Conservation (phyloP, 2,797 vertebrate species). For the Poecilia wingei region DNA sequence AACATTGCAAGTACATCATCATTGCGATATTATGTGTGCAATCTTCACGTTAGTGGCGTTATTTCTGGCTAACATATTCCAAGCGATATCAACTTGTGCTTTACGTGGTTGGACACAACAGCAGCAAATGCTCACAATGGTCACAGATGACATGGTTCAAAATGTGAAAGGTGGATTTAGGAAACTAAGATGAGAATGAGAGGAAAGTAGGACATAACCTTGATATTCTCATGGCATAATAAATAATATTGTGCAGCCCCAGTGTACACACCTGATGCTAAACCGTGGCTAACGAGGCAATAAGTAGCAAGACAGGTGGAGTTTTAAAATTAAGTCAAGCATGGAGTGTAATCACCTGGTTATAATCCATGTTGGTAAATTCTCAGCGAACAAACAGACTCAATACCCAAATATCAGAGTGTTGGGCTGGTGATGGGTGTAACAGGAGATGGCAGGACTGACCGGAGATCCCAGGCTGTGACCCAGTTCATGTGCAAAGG, state of each 20-base stretch:
- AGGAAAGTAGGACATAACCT: neutral
- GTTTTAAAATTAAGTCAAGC: neutral
- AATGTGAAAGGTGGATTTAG: neutral
- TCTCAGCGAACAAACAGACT: neutral
- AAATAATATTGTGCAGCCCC: neutral
- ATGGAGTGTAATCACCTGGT: neutral
- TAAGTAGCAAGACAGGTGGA: neutral
- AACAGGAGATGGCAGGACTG: conserved; percentile 54
- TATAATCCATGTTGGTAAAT: neutral
- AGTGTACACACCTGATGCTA: neutral
- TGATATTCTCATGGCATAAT: neutral
- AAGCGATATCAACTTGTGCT: neutral
- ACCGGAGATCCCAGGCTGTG: conserved; percentile 87
- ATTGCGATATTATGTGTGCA: neutral
- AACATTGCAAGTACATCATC: neutral
- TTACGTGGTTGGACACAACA: neutral
- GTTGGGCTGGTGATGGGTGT: neutral
- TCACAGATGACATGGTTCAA: neutral
- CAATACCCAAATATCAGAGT: neutral
- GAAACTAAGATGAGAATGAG: neutral
- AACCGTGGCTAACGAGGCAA: neutral
- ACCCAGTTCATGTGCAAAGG: conserved; percentile 86
- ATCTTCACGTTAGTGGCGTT: neutral
- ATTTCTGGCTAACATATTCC: neutral
- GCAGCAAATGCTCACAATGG: neutral